A percentile compares a stretch with the other conserved stretches of the same genome.
Evolutionary conservation across 2,113 vertebrate genomes (phyloP).

Genomic region (Pygoscelis antarcticus): DNA sequence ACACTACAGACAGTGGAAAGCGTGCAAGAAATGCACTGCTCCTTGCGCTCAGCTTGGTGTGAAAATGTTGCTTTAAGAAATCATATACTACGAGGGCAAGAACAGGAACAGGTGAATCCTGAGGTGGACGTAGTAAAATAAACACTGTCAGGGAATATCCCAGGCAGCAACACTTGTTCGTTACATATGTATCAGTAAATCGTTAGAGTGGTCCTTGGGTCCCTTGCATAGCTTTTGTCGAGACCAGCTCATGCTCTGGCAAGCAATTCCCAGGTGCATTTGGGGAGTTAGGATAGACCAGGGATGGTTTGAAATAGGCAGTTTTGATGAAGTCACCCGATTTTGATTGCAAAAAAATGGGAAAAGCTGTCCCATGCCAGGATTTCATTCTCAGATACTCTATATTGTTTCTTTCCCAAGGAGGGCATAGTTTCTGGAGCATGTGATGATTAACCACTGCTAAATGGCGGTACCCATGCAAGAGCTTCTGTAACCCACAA

Average conservation of each 20-base stretch:
- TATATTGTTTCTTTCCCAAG: background rate
- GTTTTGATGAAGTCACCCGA: background rate
- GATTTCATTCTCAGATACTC: constrained; percentile 7
- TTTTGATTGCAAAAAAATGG: background rate
- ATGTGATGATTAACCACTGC: constrained; percentile 37
- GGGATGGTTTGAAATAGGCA: background rate
- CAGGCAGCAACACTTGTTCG: accelerated
- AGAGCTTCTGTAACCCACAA: constrained; percentile 40
- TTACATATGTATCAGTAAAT: background rate
- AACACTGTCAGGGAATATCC: background rate
- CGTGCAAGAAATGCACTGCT: background rate
- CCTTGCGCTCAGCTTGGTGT: background rate
- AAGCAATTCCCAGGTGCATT: background rate
- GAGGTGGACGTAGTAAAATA: background rate
- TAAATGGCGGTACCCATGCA: background rate
- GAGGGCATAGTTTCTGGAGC: constrained; percentile 24
- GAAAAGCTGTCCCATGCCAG: background rate
- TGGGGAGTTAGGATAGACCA: background rate
- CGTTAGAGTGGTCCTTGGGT: background rate
- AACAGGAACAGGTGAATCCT: background rate
- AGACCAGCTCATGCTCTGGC: background rate
- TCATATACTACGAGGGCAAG: background rate
- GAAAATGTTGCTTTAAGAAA: background rate
- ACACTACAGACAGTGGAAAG: background rate
- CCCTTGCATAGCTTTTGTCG: background rate